Conservation (phyloP, 2,888 invertebrate species). For the Parnassius smintheus region DNA sequence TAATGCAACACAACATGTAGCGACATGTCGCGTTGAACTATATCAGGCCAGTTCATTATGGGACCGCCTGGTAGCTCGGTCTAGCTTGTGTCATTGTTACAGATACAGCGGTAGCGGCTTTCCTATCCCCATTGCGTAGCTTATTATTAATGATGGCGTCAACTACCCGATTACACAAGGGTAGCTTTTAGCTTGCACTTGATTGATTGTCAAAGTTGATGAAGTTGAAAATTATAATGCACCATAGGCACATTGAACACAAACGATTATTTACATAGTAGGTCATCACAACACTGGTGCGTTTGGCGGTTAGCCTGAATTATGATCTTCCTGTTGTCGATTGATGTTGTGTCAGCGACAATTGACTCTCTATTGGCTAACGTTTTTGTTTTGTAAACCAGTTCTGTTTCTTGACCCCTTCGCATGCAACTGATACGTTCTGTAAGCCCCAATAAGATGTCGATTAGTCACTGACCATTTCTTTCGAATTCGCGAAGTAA, state of each 20-base stretch:
- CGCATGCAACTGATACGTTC: conserved; percentile 9
- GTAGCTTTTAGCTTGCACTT: too few species aligned
- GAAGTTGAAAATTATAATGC: too few species aligned
- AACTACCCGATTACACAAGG: too few species aligned
- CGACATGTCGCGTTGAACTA: too few species aligned
- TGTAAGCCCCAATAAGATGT: conserved; percentile 1
- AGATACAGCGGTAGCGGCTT: too few species aligned
- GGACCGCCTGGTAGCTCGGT: too few species aligned
- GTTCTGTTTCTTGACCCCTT: conserved; percentile 16
- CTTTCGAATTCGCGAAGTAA: not conserved
- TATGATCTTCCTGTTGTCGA: conserved; percentile 24
- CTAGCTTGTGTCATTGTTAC: too few species aligned
- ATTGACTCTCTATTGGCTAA: conserved; percentile 21
- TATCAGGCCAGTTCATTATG: too few species aligned
- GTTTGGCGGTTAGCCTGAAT: conserved; percentile 22
- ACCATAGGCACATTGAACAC: not conserved
- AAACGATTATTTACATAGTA: conserved; percentile 15
- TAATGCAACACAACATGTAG: too few species aligned
- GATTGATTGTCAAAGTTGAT: too few species aligned
- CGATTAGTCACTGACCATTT: conserved; percentile 13
- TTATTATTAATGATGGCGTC: too few species aligned
- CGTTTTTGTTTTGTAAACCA: conserved; percentile 22
- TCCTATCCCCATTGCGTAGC: too few species aligned
- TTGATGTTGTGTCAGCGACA: conserved; percentile 17
- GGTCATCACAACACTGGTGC: conserved; percentile 8